Percentiles rank a stretch among this genome's conserved stretches.
These are phyloP conservation scores for Bombus superbus DNA, from an alignment of 1,140 invertebrate species.

Conservation along the genomic window DNA sequence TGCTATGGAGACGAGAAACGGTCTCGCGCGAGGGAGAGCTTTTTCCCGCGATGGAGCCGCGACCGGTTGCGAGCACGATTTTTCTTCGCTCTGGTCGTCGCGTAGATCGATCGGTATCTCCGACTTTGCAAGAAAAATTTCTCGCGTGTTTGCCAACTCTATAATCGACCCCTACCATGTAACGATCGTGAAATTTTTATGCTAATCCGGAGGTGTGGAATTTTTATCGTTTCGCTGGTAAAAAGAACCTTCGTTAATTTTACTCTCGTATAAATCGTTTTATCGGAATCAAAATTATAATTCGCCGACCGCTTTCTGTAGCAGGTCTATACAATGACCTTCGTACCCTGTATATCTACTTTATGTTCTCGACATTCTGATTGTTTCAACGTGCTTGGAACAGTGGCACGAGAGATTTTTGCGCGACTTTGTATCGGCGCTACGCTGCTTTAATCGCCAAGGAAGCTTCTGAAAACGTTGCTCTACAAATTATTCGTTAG, in stretches of 20 bases:
- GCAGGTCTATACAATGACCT: too few species aligned
- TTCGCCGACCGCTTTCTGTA: too few species aligned
- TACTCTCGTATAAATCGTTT: background rate
- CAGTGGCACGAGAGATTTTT: too few species aligned
- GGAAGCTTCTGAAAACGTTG: too few species aligned
- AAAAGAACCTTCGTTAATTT: too few species aligned
- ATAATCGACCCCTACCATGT: background rate
- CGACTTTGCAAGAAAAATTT: slow-evolving; percentile 42
- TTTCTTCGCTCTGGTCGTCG: slow-evolving; percentile 8
- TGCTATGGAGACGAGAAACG: slow-evolving; percentile 60
- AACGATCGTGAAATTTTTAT: background rate
- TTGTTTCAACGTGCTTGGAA: too few species aligned
- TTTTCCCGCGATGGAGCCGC: slow-evolving; percentile 55
- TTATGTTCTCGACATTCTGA: too few species aligned
- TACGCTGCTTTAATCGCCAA: too few species aligned
- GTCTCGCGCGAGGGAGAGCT: slow-evolving; percentile 9
- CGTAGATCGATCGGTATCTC: background rate
- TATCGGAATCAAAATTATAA: background rate
- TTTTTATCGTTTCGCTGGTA: too few species aligned
- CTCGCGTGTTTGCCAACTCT: background rate
- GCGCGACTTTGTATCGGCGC: too few species aligned
- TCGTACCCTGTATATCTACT: too few species aligned
- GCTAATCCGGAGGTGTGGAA: background rate
- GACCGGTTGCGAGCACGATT: slow-evolving; percentile 65
- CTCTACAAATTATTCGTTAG: too few species aligned